Evolutionary conservation across 1,140 invertebrate species (phyloP).

Genomic region (Ceratosolen solmsi): DNA sequence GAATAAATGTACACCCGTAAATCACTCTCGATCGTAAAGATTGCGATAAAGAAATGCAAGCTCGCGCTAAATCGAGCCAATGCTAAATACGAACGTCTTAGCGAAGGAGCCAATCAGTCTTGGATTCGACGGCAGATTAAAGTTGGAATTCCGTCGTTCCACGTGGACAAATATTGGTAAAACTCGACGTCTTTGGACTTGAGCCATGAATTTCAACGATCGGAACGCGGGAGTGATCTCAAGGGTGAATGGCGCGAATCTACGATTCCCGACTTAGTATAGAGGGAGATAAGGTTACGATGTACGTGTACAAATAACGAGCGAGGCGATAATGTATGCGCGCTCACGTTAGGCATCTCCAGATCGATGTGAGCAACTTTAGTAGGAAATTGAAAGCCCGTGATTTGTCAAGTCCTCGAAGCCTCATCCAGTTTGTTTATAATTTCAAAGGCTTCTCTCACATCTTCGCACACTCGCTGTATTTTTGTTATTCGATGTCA

Average conservation of each 20-base stretch:
- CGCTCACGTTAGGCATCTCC: constrained; percentile 60
- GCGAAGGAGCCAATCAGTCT: constrained; percentile 11
- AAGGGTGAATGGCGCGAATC: not conserved
- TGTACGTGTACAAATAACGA: constrained; percentile 21
- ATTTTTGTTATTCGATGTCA: not conserved
- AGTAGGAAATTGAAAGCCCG: constrained; percentile 33
- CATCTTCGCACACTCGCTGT: not conserved
- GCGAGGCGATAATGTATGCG: constrained; percentile 64
- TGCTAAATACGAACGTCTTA: not conserved
- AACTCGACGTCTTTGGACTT: not conserved
- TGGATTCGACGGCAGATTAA: constrained; percentile 46
- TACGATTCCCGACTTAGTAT: not conserved
- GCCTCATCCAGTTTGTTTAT: constrained; percentile 49
- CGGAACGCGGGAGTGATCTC: not conserved
- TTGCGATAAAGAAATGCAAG: not conserved
- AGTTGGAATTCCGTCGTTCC: constrained; percentile 39
- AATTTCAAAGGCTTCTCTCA: constrained; percentile 41
- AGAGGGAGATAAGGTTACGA: not conserved
- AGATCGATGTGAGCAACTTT: constrained; percentile 59
- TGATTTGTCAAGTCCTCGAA: constrained; percentile 51
- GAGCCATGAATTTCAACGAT: constrained; percentile 18
- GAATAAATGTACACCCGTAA: not conserved
- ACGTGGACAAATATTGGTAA: constrained; percentile 20
- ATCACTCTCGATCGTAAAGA: too few relatives aligned
- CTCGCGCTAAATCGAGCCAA: not conserved